These are phyloP conservation scores for Hystrix cristata DNA, from an alignment of 2,113 vertebrate genomes.

Conservation along the genomic window DNA sequence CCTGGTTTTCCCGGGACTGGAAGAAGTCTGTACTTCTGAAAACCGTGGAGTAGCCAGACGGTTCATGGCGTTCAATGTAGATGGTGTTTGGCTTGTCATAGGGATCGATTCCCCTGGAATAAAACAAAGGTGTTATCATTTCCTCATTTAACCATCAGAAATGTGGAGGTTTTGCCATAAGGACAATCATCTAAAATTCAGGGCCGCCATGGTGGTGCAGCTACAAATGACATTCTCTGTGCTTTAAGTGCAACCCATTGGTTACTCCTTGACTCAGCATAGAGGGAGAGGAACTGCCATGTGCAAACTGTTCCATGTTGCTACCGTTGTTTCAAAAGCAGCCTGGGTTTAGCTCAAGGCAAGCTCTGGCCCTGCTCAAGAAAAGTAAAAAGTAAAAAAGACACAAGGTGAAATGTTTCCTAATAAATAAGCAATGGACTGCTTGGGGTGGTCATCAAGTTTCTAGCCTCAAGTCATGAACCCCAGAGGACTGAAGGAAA, in stretches of 20 bases:
- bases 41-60: constrained; percentile 93
- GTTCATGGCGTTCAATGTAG: constrained; percentile 96
- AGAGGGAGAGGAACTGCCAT: neutral
- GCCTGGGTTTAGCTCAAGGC: neutral
- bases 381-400: neutral
- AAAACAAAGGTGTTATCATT: neutral
- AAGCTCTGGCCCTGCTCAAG: neutral
- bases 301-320: neutral
- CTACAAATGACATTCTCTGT: neutral
- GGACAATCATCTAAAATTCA: neutral
- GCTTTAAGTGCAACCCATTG: neutral
- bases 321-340: neutral
- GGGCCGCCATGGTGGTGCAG: accelerated
- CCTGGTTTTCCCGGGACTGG: constrained; percentile 94
- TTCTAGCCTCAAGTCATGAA: neutral
- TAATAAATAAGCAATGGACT: neutral
- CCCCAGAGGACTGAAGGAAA: neutral
- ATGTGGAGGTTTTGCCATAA: neutral
- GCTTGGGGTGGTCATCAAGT: neutral
- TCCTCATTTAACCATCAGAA: neutral
- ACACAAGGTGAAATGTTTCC: neutral
- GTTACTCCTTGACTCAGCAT: neutral
- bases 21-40: constrained; percentile 98
- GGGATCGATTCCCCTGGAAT: constrained; percentile 94
- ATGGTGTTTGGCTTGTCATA: constrained; percentile 94